Conservation (phyloP, 2,888 invertebrate genomes). For the Tenthredo notha region DNA sequence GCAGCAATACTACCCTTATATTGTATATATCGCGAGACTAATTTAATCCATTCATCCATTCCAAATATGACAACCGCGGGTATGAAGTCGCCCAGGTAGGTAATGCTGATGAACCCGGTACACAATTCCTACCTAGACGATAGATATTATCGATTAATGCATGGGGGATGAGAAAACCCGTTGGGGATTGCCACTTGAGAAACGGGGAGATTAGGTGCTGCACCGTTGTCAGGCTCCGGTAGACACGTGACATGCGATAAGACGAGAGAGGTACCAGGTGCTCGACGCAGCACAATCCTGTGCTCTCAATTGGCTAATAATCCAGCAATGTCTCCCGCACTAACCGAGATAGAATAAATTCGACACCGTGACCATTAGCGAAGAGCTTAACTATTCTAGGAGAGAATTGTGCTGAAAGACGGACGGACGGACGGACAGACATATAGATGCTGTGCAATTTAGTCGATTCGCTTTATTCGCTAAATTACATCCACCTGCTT, state of each 20-base stretch:
- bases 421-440: not conserved
- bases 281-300: slow-evolving; percentile 37
- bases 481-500: not conserved
- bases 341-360: slow-evolving; percentile 33
- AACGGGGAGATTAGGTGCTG: slow-evolving; percentile 47
- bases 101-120: slow-evolving; percentile 11
- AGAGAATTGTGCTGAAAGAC: slow-evolving; percentile 1
- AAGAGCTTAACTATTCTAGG: slow-evolving; percentile 6
- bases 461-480: not conserved
- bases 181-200: slow-evolving; percentile 48
- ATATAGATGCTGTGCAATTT: not conserved
- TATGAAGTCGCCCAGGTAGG: not conserved
- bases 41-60: slow-evolving; percentile 30
- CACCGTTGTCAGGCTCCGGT: slow-evolving; percentile 31
- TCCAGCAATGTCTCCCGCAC: slow-evolving; percentile 30
- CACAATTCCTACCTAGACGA: not conserved
- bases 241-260: slow-evolving; percentile 51
- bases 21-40: not conserved
- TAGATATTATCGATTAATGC: slow-evolving; percentile 46
- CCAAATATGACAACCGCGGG: not conserved
- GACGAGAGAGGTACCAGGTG: slow-evolving; percentile 48
- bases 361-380: slow-evolving; percentile 38
- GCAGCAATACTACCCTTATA: not conserved
- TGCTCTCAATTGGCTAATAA: slow-evolving; percentile 48
- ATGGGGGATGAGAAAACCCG: not conserved